These are phyloP conservation scores for Ciconia maguari DNA, from an alignment of 2,113 vertebrate genomes.

Conservation along the genomic window DNA sequence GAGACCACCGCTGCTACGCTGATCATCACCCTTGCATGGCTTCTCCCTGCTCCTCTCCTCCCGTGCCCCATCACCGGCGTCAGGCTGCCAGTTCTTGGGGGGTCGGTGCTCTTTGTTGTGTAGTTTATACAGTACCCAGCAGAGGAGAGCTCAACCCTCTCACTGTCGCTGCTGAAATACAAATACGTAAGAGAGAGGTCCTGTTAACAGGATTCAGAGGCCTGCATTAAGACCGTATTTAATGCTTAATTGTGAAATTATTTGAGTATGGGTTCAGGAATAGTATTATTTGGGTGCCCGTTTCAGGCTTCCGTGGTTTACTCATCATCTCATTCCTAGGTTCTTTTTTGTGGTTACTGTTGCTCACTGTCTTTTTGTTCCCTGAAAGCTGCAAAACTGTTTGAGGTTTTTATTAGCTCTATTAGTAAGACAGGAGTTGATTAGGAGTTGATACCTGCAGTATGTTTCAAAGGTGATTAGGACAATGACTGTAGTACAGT, in stretches of 20 bases:
- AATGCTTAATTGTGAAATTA: neutral
- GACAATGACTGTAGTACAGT: neutral
- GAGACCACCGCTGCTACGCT: fast-evolving
- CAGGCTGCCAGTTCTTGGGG: fast-evolving
- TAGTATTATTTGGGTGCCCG: fast-evolving
- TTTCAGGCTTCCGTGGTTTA: neutral
- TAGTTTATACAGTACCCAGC: too few relatives aligned
- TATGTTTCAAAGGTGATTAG: fast-evolving
- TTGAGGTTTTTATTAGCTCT: neutral
- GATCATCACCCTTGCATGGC: fast-evolving
- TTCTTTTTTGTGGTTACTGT: neutral
- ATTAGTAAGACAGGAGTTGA: fast-evolving
- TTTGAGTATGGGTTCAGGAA: neutral
- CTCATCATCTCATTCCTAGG: neutral
- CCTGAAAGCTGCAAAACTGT: neutral
- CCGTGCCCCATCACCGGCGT: fast-evolving
- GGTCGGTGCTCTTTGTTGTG: fast-evolving
- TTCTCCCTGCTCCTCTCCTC: neutral
- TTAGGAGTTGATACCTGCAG: neutral
- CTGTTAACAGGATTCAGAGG: too few relatives aligned
- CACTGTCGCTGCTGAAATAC: fast-evolving
- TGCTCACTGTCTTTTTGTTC: neutral
- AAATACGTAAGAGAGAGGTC: fast-evolving
- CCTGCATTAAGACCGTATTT: neutral
- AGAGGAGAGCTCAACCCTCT: neutral